These are phyloP conservation scores for Eupithecia subumbrata DNA, from an alignment of 2,888 invertebrate genomes.

Conservation along the genomic window DNA sequence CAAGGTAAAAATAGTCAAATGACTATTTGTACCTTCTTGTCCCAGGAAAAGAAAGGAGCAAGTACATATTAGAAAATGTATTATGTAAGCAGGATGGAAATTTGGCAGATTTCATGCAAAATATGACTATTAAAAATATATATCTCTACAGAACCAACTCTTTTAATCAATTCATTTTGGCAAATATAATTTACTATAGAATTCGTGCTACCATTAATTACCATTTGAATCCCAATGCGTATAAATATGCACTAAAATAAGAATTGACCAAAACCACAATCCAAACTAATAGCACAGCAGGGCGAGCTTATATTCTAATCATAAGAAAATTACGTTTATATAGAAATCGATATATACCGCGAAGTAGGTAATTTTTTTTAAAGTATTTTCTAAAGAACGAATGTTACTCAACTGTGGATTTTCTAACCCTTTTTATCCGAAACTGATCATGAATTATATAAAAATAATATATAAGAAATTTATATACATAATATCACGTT, in stretches of 20 bases:
- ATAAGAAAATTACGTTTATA: conserved; percentile 28
- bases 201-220: conserved; percentile 48
- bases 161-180: conserved; percentile 61
- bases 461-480: no score
- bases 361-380: neutral
- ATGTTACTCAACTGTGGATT: neutral
- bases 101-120: conserved; percentile 45
- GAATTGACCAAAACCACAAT: conserved; percentile 64
- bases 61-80: neutral
- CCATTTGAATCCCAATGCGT: conserved; percentile 46
- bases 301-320: conserved; percentile 33
- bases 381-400: neutral
- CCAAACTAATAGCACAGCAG: conserved; percentile 26
- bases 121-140: conserved; percentile 45
- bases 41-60: neutral
- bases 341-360: neutral
- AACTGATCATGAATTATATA: neutral
- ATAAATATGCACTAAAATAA: conserved; percentile 53
- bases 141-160: conserved; percentile 52
- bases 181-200: conserved; percentile 56
- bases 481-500: neutral
- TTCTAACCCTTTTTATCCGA: neutral
- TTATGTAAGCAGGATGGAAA: conserved; percentile 33
- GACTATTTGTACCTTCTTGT: neutral
- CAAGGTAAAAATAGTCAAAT: neutral